Base-by-base conservation (phyloP, 2,113 vertebrate genomes). In the human region DNA sequence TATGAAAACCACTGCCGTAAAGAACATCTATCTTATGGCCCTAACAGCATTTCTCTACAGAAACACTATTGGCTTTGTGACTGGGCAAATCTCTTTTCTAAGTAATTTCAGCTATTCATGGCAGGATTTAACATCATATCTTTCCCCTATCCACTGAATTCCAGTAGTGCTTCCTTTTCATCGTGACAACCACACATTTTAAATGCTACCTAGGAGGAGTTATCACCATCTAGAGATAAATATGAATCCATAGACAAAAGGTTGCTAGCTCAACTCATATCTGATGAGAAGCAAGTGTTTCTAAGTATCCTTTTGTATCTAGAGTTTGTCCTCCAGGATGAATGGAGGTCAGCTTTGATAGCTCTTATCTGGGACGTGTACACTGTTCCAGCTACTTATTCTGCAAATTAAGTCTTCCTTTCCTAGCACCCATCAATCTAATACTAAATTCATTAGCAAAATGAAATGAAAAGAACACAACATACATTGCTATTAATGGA, bases 401-500 rank as follows among this genome's bases (percentile, higher is more conserved):
- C 78, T 82, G 38, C 70, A 96, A 97, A 91, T 75, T 76, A 93
- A 91, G 82, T 83, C 14, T 94, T 91, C 79, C 83, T 83, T 92
- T 85, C n/a, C 45, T 40, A 97, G 38, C 22, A 96, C 8, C 64
- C 73, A 94, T 85, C 72, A 96, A 96, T 97, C 81, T 94, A 70
- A 90, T 96, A 95, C 82, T 85, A 97, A 97, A 97, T 89, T 95
- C 81, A 95, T 94, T 94, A 95, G 89, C 35, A 94, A 97, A 97
- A 94, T 70, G 43, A 88, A 97, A 92, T 91, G 79, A 97, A 96
- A 97, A 90, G 83, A 96, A 97, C 76, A 96, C 70, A 98, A 87
- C 78, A 98, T 94, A 89, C 85, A 97, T 75, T 86, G 27, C 90
- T 95, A 97, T 96, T 96, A 98, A 97, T 97, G 95, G 96, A 97